Evolutionary conservation across 2,113 vertebrate genomes (phyloP).

Genomic region (Rhea pennata): DNA sequence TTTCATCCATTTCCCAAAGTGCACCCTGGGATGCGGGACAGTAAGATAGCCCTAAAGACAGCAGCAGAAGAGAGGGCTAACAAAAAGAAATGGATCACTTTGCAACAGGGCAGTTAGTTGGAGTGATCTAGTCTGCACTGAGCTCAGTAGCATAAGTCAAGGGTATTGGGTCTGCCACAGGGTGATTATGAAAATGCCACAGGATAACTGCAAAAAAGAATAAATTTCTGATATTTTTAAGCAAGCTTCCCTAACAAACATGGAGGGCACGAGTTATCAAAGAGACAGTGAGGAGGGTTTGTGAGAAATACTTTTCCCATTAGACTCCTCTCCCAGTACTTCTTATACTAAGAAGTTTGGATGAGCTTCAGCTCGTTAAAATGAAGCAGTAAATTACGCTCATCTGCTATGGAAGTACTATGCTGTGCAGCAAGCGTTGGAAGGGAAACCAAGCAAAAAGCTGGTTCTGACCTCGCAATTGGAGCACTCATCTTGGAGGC

Average conservation of each 20-base stretch:
- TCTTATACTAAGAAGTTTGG: neutral
- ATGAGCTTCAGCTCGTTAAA: neutral
- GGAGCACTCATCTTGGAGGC: neutral
- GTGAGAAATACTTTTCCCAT: neutral
- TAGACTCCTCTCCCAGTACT: neutral
- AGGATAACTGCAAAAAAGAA: neutral
- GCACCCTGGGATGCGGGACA: neutral
- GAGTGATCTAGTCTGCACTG: neutral
- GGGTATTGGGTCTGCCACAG: neutral
- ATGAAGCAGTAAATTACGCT: neutral
- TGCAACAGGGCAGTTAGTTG: neutral
- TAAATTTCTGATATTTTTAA: neutral
- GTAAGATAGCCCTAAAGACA: neutral
- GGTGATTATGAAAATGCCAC: neutral
- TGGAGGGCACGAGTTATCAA: neutral
- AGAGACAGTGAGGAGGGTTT: neutral
- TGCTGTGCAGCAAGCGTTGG: neutral
- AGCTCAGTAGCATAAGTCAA: neutral
- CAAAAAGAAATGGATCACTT: neutral
- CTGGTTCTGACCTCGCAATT: rapidly evolving
- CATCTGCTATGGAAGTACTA: neutral
- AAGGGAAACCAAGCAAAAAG: rapidly evolving
- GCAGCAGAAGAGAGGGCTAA: neutral
- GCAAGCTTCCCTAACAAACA: neutral
- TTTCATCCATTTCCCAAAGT: neutral